phyloP scores from a whole-genome alignment of 2,888 invertebrate species.

The Cryptocephalus primarius region DNA sequence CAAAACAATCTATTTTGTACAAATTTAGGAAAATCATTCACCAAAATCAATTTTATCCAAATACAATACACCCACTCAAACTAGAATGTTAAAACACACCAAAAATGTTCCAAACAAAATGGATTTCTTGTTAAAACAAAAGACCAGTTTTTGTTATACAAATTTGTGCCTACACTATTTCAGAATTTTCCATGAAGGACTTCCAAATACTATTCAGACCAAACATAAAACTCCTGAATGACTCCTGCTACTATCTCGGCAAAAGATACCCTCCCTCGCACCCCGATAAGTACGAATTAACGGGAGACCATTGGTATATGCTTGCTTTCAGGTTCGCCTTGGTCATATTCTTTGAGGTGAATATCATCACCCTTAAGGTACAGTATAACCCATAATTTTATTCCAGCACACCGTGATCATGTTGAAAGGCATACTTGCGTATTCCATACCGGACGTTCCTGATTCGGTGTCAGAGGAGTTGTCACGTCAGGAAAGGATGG shows the following conservation, averaged over 20 bases:
- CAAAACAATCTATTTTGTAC: conserved; percentile 3
- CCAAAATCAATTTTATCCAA: neutral
- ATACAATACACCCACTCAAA: too few species aligned
- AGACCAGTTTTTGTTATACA: too few species aligned
- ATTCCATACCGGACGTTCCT: conserved; percentile 49
- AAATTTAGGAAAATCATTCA: conserved; percentile 2
- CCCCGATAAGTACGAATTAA: conserved; percentile 29
- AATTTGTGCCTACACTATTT: conserved; percentile 3
- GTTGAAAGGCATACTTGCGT: conserved; percentile 48
- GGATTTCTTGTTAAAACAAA: too few species aligned
- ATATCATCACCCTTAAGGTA: neutral
- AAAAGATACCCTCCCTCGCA: conserved; percentile 28
- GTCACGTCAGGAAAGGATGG: conserved; percentile 13
- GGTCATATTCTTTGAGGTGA: conserved; percentile 49
- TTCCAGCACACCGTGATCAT: conserved; percentile 46
- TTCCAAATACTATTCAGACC: conserved; percentile 2
- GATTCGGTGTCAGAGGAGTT: conserved; percentile 29
- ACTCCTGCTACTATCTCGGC: conserved; percentile 33
- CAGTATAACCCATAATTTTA: too few species aligned
- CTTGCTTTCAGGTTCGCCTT: conserved; percentile 45
- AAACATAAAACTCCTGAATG: neutral
- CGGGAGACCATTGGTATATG: conserved; percentile 44
- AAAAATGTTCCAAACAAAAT: too few species aligned
- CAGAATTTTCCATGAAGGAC: conserved; percentile 20
- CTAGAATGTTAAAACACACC: too few species aligned